Evolutionary conservation across 2,888 invertebrate genomes (phyloP).

Genomic region (Bombylius major): DNA sequence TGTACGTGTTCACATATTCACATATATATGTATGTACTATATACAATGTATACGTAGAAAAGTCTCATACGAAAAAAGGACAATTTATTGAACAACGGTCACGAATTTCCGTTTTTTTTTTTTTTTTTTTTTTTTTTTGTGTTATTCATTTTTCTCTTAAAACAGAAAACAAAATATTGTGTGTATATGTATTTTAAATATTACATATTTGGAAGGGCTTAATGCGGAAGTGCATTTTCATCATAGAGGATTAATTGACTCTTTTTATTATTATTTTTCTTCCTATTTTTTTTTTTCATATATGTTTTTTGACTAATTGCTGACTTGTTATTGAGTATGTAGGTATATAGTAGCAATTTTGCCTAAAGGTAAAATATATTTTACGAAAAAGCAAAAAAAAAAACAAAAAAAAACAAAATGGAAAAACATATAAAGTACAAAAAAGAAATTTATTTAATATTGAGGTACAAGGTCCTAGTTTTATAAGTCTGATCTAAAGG

Average conservation of each 20-base stretch:
- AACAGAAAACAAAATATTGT: too few relatives aligned
- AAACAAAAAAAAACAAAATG: background rate
- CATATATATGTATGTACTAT: too few relatives aligned
- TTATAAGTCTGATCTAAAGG: conserved; percentile 1
- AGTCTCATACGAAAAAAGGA: too few relatives aligned
- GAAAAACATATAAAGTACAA: background rate
- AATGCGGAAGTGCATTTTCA: conserved; percentile 11
- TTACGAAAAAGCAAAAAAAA: background rate
- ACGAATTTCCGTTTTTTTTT: too few relatives aligned
- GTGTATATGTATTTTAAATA: background rate
- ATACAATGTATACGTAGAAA: too few relatives aligned
- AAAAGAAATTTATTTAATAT: too few relatives aligned
- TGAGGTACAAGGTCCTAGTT: background rate
- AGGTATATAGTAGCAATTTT: background rate
- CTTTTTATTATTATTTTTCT: background rate
- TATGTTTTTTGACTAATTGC: conserved; percentile 4
- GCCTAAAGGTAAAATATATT: too few relatives aligned
- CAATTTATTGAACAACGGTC: too few relatives aligned
- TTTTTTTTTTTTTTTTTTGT: too few relatives aligned
- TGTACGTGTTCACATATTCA: too few relatives aligned
- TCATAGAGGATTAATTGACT: conserved; percentile 13
- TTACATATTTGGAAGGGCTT: background rate
- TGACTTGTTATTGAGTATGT: background rate
- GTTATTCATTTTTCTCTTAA: too few relatives aligned
- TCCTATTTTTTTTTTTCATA: background rate